A percentile compares a stretch with the other conserved stretches of the same genome.
Evolutionary conservation across 2,797 vertebrate genomes (phyloP).

Genomic region (Sandelia bainsii): DNA sequence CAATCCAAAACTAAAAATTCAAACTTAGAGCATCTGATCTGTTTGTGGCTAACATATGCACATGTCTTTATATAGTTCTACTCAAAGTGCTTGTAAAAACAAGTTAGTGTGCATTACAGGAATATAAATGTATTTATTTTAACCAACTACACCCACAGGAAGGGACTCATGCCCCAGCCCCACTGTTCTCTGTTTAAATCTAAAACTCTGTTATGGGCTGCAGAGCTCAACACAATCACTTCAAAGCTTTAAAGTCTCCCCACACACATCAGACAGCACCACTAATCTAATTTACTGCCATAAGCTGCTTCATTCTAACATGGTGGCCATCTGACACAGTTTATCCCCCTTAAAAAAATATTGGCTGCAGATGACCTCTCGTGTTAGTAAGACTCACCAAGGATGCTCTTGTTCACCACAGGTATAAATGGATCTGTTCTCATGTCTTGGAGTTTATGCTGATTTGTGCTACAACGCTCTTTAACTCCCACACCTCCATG

Average conservation of each 20-base stretch:
- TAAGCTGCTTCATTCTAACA: slow-evolving; percentile 46
- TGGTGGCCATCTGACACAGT: slow-evolving; percentile 58
- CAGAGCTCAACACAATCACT: slow-evolving; percentile 52
- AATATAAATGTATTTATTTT: slow-evolving; percentile 63
- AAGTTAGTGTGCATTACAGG: slow-evolving; percentile 23
- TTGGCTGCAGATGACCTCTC: slow-evolving; percentile 13
- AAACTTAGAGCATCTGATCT: slow-evolving; percentile 55
- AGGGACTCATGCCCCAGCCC: slow-evolving; percentile 33
- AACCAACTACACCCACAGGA: slow-evolving; percentile 46
- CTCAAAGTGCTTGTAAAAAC: slow-evolving; percentile 59
- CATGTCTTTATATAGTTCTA: slow-evolving; percentile 43
- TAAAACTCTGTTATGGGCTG: slow-evolving; percentile 38
- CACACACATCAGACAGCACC: slow-evolving; percentile 32
- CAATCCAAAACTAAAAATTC: slow-evolving; percentile 18
- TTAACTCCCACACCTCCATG: slow-evolving; percentile 2
- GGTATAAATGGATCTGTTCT: slow-evolving; percentile 25
- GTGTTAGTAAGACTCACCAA: slow-evolving; percentile 24
- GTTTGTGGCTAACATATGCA: slow-evolving; percentile 40
- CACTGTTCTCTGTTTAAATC: slow-evolving; percentile 31
- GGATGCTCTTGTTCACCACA: slow-evolving; percentile 10
- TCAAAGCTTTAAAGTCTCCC: slow-evolving; percentile 36
- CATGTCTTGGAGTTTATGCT: slow-evolving; percentile 18
- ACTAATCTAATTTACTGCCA: slow-evolving; percentile 66
- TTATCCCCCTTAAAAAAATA: slow-evolving; percentile 41
- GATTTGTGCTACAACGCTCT: slow-evolving; percentile 35